Conservation (phyloP, 35 echinoderm and acorn worm species). For the Ptychodera flava region DNA sequence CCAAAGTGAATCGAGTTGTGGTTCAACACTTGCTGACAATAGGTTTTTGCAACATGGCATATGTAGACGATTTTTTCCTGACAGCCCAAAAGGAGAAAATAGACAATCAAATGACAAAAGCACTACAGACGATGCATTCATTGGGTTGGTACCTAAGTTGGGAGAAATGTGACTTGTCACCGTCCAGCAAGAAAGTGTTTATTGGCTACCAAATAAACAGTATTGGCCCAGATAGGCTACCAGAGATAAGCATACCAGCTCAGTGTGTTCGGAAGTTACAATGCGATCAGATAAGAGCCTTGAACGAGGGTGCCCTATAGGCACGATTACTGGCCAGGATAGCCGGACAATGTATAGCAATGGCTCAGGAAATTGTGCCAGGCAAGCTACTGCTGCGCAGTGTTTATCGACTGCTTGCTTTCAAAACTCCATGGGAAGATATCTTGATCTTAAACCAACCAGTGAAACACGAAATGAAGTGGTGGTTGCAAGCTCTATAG, state of each 20-base stretch:
- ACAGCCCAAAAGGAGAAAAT: neutral
- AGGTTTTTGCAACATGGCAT: slow-evolving; percentile 8
- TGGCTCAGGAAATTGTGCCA: slow-evolving; percentile 30
- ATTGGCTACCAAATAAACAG: slow-evolving; percentile 8
- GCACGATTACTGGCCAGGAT: slow-evolving; percentile 33
- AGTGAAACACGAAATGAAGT: slow-evolving; percentile 13
- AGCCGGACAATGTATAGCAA: slow-evolving; percentile 46
- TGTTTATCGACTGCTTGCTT: slow-evolving; percentile 32
- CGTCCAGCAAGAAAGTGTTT: slow-evolving; percentile 13
- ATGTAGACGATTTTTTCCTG: slow-evolving; percentile 25
- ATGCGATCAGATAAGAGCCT: neutral
- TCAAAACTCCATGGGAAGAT: slow-evolving; percentile 24
- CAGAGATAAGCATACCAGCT: slow-evolving; percentile 17
- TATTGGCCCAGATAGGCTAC: neutral
- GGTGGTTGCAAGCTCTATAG: slow-evolving; percentile 29
- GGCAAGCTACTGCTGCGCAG: slow-evolving; percentile 38
- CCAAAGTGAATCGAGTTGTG: too few species aligned
- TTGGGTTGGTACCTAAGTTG: slow-evolving; percentile 11
- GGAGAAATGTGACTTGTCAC: slow-evolving; percentile 10
- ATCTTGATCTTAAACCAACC: slow-evolving; percentile 20
- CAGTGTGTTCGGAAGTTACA: neutral
- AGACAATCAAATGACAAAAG: slow-evolving; percentile 1
- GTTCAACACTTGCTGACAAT: slow-evolving; percentile 2
- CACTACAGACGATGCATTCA: slow-evolving; percentile 3
- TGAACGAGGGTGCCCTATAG: neutral